Evolutionary conservation across 2,888 invertebrate genomes (phyloP), one percentile per base, ranked within the genome.

Genomic region (Polyploca ridens): DNA sequence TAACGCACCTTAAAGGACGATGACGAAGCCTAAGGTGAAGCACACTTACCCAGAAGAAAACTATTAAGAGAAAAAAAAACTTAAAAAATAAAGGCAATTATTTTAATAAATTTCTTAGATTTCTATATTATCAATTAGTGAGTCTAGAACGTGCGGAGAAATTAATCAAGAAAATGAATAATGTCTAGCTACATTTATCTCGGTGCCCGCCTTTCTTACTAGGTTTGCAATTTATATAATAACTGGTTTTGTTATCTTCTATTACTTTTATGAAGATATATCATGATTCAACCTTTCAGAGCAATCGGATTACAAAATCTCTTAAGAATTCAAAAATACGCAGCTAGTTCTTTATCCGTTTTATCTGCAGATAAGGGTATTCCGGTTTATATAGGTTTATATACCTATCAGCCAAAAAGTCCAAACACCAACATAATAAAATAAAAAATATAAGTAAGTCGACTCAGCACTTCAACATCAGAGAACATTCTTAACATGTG

Each of bases 91-190:
- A n/a, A n/a, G n/a, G n/a, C n/a, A n/a, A n/a, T n/a, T n/a, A n/a
- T n/a, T n/a, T n/a, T n/a, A n/a, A n/a, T 38, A 38, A 38, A 38
- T 38, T 38, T 38, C 46, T 46, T 13, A 58, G 13, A 41, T 7
- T 35, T 35, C 16, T 16, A 35, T n/a, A 14, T 33, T 58, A 58
- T 35, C 4, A 59, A 35, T 59, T n/a, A 16, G 38, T 10, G 10
- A n/a, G 38, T 65, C 62, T 61, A 64, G 66, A 68, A 66, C 67
- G 70, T 62, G 71, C 70, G 64, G 65, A 68, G 68, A 69, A 69
- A 79, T 78, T 76, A 78, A 79, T 81, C 77, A 78, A 74, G 77
- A 69, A 77, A 77, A 81, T 80, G 70, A 73, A 70, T 74, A 72
- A 75, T 67, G 70, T 73, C 69, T 66, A 58, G 58, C 35, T 11